Percentiles rank a stretch among this genome's conserved stretches.
phyloP scores from a whole-genome alignment of 2,888 invertebrate species.

The Dyspetes luteomarginatus region DNA sequence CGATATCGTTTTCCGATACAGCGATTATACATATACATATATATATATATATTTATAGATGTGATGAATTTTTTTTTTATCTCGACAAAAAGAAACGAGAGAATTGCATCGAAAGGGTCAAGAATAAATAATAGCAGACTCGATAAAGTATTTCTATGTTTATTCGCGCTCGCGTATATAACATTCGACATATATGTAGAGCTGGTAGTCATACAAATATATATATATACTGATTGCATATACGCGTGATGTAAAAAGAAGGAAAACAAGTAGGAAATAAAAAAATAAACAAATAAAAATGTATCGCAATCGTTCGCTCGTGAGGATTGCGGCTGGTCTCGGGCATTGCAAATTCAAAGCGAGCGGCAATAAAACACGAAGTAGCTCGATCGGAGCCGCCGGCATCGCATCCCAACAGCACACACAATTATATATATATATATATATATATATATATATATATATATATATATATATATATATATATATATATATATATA shows the following conservation, averaged over 20 bases:
- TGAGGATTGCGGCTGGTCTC: constrained; percentile 43
- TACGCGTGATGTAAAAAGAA: constrained; percentile 6
- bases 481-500: too few relatives aligned
- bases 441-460: too few relatives aligned
- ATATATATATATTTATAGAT: neutral
- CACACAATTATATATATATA: neutral
- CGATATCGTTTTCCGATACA: constrained; percentile 1
- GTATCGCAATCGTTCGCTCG: constrained; percentile 58
- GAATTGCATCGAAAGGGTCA: constrained; percentile 39
- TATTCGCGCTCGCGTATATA: neutral
- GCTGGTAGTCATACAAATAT: constrained; percentile 4
- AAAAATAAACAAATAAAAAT: constrained; percentile 26
- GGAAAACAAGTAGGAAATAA: constrained; percentile 30
- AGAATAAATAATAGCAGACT: constrained; percentile 36
- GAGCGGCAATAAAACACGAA: constrained; percentile 63
- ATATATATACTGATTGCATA: constrained; percentile 1
- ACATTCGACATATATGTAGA: neutral
- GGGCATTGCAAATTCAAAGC: constrained; percentile 58
- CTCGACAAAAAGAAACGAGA: constrained; percentile 15
- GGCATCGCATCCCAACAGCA: constrained; percentile 41
- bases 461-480: too few relatives aligned
- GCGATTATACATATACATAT: neutral
- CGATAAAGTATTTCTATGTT: constrained; percentile 18
- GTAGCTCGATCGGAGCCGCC: constrained; percentile 44
- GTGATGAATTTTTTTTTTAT: constrained; percentile 5